Evolutionary conservation across 2,113 vertebrate species (phyloP).

Genomic region (Grammomys dolichurus): DNA sequence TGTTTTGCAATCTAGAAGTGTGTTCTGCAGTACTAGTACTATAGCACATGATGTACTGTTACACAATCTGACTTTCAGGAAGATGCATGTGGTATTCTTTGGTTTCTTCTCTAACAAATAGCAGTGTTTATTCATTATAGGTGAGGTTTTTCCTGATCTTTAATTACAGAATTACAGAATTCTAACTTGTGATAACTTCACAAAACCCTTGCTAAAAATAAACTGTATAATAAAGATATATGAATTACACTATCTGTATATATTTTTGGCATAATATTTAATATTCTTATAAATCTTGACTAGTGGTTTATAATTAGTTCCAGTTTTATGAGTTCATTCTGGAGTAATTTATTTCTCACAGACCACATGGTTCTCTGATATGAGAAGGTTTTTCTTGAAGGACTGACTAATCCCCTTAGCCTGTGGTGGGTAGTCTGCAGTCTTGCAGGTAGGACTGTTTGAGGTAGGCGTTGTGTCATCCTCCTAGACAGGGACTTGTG

Average conservation of each 20-base stretch:
- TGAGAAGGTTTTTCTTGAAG: slow-evolving; percentile 33
- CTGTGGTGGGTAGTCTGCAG: background rate
- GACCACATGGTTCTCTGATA: slow-evolving; percentile 36
- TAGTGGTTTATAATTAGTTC: slow-evolving; percentile 24
- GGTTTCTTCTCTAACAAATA: slow-evolving; percentile 59
- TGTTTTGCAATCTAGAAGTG: background rate
- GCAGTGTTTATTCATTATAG: background rate
- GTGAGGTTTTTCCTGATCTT: slow-evolving; percentile 9
- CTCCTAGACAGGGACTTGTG: background rate
- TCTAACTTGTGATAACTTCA: slow-evolving; percentile 24
- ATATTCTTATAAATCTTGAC: slow-evolving; percentile 32
- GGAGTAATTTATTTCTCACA: slow-evolving; percentile 30
- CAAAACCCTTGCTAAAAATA: slow-evolving; percentile 34
- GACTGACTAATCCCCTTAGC: background rate
- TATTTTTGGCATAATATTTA: slow-evolving; percentile 39
- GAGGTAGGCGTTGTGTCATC: background rate
- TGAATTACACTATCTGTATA: too few relatives aligned
- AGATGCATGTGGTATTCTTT: slow-evolving; percentile 18
- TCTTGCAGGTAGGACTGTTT: background rate
- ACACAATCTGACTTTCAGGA: background rate
- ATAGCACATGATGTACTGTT: slow-evolving; percentile 16
- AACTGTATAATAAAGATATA: background rate
- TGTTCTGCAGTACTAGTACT: slow-evolving; percentile 41
- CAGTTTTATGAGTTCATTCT: slow-evolving; percentile 32
- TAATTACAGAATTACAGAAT: slow-evolving; percentile 48